phyloP scores from a whole-genome alignment of 2,113 vertebrate species.

The Austrofundulus limnaeus region DNA sequence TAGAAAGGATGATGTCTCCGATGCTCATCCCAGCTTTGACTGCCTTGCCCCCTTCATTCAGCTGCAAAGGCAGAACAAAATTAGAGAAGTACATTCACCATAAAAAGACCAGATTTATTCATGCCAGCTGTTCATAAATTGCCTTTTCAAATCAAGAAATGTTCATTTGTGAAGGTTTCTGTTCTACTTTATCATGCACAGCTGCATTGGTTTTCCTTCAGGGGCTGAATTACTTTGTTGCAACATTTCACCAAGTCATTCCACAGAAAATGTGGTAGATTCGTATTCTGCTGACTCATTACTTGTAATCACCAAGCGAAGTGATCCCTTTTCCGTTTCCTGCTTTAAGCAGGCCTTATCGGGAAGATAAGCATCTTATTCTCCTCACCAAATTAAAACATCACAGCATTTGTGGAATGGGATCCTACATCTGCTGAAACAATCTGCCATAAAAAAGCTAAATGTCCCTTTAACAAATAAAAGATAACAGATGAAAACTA shows the following conservation, averaged over 20 bases:
- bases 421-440: constrained; percentile 11
- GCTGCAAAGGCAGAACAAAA: constrained; percentile 76
- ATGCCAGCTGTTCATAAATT: too few relatives aligned
- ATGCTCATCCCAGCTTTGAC: constrained; percentile 86
- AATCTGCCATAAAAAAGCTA: constrained; percentile 14
- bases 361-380: constrained; percentile 38
- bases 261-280: not conserved
- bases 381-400: constrained; percentile 15
- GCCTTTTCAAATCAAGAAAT: too few relatives aligned
- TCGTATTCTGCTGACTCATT: constrained; percentile 1
- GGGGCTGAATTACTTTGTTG: not conserved
- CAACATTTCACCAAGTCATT: not conserved
- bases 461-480: constrained; percentile 6
- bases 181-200: too few relatives aligned
- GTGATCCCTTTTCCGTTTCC: constrained; percentile 34
- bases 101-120: not conserved
- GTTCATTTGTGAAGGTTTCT: too few relatives aligned
- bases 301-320: constrained; percentile 16
- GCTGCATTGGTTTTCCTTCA: too few relatives aligned
- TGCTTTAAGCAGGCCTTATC: constrained; percentile 36
- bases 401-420: constrained; percentile 12
- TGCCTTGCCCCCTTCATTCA: constrained; percentile 93
- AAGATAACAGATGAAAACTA: constrained; percentile 20
- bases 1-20: constrained; percentile 91
- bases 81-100: not conserved